Evolutionary conservation across 2,113 vertebrate species (phyloP).

Genomic region (Pedetes capensis): DNA sequence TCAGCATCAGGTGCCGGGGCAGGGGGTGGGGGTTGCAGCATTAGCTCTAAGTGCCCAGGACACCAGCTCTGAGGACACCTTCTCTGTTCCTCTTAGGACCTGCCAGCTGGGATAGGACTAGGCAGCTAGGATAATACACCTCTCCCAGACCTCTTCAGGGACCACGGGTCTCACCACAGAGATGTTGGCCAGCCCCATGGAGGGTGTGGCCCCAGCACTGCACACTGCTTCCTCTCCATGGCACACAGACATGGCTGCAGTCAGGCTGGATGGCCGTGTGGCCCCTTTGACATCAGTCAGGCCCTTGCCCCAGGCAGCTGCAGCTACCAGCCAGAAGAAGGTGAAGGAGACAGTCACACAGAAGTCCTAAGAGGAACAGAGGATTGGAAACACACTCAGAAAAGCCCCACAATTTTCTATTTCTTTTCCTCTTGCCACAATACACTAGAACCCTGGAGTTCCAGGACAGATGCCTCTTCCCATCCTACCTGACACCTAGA

Average conservation of each 20-base stretch:
- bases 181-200: slow-evolving; percentile 92
- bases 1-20: neutral
- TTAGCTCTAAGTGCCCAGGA: neutral
- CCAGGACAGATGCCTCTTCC: neutral
- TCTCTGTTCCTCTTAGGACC: neutral
- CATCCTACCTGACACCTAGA: neutral
- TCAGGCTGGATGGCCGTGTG: slow-evolving; percentile 84
- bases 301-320: slow-evolving; percentile 95
- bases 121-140: neutral
- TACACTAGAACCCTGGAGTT: neutral
- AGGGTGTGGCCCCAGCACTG: slow-evolving; percentile 83
- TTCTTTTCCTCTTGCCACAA: neutral
- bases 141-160: neutral
- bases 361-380: slow-evolving; percentile 87
- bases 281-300: slow-evolving; percentile 89
- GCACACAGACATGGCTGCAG: slow-evolving; percentile 79
- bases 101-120: neutral
- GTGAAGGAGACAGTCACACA: slow-evolving; percentile 89
- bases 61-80: neutral
- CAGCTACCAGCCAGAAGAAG: slow-evolving; percentile 94
- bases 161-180: slow-evolving; percentile 90
- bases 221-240: slow-evolving; percentile 66
- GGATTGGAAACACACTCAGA: slow-evolving; percentile 22
- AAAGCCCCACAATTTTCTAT: neutral
- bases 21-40: too few relatives aligned